These are phyloP conservation scores for Emmelina monodactyla DNA, from an alignment of 2,888 invertebrate genomes.

Conservation along the genomic window DNA sequence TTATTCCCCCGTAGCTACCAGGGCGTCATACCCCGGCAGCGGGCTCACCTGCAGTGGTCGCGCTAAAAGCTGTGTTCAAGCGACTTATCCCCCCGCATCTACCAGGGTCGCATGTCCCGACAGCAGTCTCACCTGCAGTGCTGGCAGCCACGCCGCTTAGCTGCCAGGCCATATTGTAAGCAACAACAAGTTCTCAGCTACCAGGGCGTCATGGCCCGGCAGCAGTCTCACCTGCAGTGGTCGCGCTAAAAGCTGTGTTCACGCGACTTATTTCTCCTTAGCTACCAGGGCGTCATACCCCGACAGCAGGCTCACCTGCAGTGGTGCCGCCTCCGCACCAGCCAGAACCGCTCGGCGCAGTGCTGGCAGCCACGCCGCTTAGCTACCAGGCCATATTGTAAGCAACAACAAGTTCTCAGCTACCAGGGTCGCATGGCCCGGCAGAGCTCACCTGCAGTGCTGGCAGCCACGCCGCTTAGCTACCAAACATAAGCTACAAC, in stretches of 20 bases:
- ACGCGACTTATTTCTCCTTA: no score
- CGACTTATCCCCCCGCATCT: conserved; percentile 84
- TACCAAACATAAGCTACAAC: conserved; percentile 69
- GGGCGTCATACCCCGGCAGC: no score
- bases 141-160: conserved; percentile 87
- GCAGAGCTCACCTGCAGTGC: neutral
- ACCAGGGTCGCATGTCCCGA: conserved; percentile 82
- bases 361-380: conserved; percentile 86
- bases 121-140: conserved; percentile 69
- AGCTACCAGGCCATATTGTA: conserved; percentile 87
- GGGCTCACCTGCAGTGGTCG: conserved; percentile 88
- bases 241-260: conserved; percentile 40
- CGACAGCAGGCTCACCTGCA: conserved; percentile 75
- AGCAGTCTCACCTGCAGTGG: neutral
- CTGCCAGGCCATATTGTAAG: no score
- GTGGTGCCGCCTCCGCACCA: conserved; percentile 89
- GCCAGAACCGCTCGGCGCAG: conserved; percentile 90
- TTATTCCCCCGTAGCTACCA: no score
- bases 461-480: conserved; percentile 71
- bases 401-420: no score
- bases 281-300: no score
- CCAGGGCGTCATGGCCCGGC: no score
- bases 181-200: no score
- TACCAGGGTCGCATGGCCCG: neutral
- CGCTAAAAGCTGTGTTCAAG: no score